Conservation (phyloP, 30 jellyfish, hydroid and myxozoan species). For the Aurelia sp. region DNA sequence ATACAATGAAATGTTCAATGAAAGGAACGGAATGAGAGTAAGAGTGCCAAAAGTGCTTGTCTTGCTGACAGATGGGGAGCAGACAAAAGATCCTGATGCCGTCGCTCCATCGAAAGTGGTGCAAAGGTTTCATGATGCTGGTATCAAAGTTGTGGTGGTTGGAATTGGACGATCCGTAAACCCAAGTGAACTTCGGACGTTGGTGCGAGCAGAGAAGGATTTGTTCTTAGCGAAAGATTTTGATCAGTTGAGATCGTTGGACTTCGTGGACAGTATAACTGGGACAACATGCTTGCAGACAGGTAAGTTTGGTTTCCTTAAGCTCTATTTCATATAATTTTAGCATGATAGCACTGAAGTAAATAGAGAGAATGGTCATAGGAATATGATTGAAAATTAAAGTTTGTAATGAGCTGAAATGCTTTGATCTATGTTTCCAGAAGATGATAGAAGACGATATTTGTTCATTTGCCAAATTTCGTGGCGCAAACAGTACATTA, state of each 20-base stretch:
- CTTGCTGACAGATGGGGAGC: constrained; percentile 74
- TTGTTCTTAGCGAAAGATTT: constrained; percentile 54
- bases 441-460: too few species aligned
- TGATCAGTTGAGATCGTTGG: constrained; percentile 52
- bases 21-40: constrained; percentile 66
- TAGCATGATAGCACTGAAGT: too few species aligned
- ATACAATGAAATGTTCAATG: constrained; percentile 37
- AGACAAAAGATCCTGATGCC: constrained; percentile 46
- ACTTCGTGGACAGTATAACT: constrained; percentile 32
- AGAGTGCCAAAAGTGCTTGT: constrained; percentile 34
- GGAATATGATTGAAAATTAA: too few species aligned
- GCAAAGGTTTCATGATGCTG: constrained; percentile 60
- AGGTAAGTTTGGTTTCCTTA: constrained; percentile 26
- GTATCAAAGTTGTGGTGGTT: constrained; percentile 65
- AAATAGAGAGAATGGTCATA: too few species aligned
- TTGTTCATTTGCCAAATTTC: too few species aligned
- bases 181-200: constrained; percentile 22
- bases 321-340: too few species aligned
- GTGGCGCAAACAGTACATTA: too few species aligned
- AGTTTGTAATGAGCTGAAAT: too few species aligned
- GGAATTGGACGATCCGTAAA: constrained; percentile 64
- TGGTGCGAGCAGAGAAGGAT: constrained; percentile 26
- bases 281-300: constrained; percentile 42
- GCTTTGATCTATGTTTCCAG: too few species aligned
- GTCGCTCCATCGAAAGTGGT: constrained; percentile 42